Conservation (phyloP, 2,113 vertebrate species). For the Leptosomus discolor region DNA sequence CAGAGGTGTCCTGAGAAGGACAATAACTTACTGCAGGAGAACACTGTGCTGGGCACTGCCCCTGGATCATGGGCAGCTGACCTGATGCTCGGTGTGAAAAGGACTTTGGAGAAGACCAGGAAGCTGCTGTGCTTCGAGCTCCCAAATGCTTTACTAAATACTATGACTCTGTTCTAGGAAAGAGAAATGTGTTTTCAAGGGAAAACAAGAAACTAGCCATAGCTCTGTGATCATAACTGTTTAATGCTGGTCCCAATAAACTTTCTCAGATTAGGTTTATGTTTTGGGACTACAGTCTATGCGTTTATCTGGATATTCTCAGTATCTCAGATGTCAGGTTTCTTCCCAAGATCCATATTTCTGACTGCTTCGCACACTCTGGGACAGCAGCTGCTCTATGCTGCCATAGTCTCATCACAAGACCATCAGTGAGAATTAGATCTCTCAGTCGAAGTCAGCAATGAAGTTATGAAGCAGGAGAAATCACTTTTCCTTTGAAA, state of each 20-base stretch:
- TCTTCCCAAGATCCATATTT: background rate
- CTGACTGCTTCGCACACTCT: background rate
- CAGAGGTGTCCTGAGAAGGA: background rate
- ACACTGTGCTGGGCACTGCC: accelerated
- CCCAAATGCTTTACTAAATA: background rate
- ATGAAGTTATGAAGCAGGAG: background rate
- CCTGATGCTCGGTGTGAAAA: accelerated
- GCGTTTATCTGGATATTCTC: background rate
- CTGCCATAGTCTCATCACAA: background rate
- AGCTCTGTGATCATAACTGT: background rate
- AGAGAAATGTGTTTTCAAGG: background rate
- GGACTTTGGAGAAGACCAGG: background rate
- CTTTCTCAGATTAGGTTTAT: background rate
- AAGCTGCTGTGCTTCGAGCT: background rate
- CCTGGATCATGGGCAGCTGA: too few relatives aligned
- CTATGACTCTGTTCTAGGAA: background rate
- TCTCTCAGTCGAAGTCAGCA: background rate
- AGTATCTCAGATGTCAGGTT: background rate
- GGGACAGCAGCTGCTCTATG: background rate
- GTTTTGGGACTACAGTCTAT: background rate
- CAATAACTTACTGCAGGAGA: background rate
- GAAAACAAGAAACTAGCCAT: background rate
- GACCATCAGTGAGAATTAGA: background rate
- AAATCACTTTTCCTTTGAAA: background rate
- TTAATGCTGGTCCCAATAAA: background rate